phyloP scores from a whole-genome alignment of 2,797 vertebrate genomes.

The Hoplostethus atlanticus region DNA sequence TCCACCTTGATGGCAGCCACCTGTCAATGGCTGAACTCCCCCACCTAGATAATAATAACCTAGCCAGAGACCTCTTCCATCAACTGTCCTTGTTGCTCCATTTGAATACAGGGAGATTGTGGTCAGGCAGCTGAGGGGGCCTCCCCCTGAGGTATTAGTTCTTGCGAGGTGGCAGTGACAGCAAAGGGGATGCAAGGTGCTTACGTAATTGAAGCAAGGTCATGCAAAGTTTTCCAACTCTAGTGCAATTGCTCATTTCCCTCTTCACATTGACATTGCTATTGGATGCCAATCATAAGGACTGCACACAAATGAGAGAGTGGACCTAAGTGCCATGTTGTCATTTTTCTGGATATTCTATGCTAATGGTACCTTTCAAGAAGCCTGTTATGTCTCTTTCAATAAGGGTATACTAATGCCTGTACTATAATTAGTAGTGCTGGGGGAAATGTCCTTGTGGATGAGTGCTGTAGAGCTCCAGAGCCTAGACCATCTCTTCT shows the following conservation, averaged over 20 bases:
- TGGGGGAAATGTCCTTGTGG: background rate
- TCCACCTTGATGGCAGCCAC: conserved; percentile 58
- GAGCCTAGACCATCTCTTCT: conserved; percentile 8
- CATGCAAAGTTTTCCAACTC: conserved; percentile 27
- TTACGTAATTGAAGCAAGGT: conserved; percentile 53
- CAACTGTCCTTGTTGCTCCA: conserved; percentile 51
- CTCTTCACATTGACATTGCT: background rate
- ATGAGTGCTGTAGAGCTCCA: background rate
- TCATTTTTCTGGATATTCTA: background rate
- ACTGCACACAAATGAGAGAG: background rate
- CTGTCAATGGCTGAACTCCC: conserved; percentile 65
- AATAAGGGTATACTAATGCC: background rate
- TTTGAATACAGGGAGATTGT: conserved; percentile 62
- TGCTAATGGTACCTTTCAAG: background rate
- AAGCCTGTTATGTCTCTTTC: background rate
- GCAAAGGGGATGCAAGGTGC: conserved; percentile 47
- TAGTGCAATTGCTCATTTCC: conserved; percentile 1
- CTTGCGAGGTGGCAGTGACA: conserved; percentile 47
- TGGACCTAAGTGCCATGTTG: background rate
- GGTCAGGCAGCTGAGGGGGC: conserved; percentile 36
- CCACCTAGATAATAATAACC: conserved; percentile 71
- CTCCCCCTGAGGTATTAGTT: conserved; percentile 48
- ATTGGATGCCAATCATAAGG: background rate
- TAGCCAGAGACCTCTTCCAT: conserved; percentile 59
- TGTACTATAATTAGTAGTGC: background rate